phyloP scores from a whole-genome alignment of 2,113 vertebrate species.

The Columbina picui region DNA sequence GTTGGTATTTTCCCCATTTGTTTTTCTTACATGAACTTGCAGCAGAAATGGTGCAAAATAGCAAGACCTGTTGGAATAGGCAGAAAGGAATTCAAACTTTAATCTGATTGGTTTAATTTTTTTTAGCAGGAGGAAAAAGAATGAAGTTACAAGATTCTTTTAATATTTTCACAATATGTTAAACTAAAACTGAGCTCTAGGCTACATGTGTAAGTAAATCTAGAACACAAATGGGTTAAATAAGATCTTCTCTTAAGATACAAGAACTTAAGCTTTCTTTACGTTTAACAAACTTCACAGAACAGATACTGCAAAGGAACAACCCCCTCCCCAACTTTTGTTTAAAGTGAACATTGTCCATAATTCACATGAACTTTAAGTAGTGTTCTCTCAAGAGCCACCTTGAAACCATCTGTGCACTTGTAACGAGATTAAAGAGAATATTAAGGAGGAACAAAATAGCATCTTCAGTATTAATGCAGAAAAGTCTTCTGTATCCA shows the following conservation, averaged over 20 bases:
- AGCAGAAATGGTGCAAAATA: constrained; percentile 48
- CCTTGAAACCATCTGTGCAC: constrained; percentile 59
- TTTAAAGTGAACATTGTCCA: constrained; percentile 70
- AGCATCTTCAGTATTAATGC: constrained; percentile 71
- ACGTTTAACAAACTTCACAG: constrained; percentile 87
- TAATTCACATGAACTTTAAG: constrained; percentile 63
- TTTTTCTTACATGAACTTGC: background rate
- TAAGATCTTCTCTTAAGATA: constrained; percentile 92
- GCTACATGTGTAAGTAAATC: constrained; percentile 93
- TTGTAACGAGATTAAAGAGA: constrained; percentile 58
- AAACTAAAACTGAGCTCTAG: constrained; percentile 92
- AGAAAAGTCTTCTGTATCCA: constrained; percentile 30
- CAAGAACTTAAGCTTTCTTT: constrained; percentile 89
- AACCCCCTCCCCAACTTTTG: constrained; percentile 67
- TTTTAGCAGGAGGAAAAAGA: constrained; percentile 90
- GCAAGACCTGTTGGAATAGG: constrained; percentile 58
- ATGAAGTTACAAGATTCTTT: constrained; percentile 88
- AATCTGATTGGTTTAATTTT: constrained; percentile 93
- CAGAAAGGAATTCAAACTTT: constrained; percentile 77
- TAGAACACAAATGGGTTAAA: constrained; percentile 95
- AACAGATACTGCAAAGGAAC: constrained; percentile 85
- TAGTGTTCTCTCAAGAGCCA: constrained; percentile 68
- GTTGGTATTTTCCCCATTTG: background rate
- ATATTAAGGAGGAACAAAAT: constrained; percentile 53
- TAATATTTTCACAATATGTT: constrained; percentile 88